These are phyloP conservation scores for Drosophila nannoptera DNA, from an alignment of 1,140 invertebrate genomes.

Conservation along the genomic window DNA sequence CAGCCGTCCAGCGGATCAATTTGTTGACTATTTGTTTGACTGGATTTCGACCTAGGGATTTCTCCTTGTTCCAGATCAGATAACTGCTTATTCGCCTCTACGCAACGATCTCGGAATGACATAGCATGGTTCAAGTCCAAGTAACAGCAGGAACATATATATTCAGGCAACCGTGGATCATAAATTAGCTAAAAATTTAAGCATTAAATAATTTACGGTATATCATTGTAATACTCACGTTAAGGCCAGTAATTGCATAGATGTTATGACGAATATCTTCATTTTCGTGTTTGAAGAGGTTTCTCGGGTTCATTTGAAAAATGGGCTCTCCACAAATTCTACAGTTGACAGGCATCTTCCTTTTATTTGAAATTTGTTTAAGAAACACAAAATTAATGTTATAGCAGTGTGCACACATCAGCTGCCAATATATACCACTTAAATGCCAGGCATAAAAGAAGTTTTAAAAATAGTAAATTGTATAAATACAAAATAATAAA, in stretches of 20 bases:
- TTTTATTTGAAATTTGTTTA: slow-evolving; percentile 5
- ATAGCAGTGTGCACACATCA: slow-evolving; percentile 1
- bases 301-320: slow-evolving; percentile 45
- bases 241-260: slow-evolving; percentile 45
- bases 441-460: background rate
- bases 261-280: slow-evolving; percentile 33
- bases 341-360: slow-evolving; percentile 36
- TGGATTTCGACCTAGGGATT: no score
- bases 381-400: background rate
- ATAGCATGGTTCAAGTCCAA: slow-evolving; percentile 54
- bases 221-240: slow-evolving; percentile 21
- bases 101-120: slow-evolving; percentile 52
- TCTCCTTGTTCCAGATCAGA: background rate
- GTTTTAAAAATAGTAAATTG: no score
- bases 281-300: slow-evolving; percentile 49
- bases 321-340: slow-evolving; percentile 53
- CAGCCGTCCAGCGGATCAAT: slow-evolving; percentile 18
- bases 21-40: background rate
- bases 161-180: slow-evolving; percentile 31
- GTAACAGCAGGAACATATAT: slow-evolving; percentile 61
- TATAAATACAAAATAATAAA: no score
- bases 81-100: slow-evolving; percentile 35
- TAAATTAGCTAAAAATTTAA: slow-evolving; percentile 28
- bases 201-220: background rate
- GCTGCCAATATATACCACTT: background rate